phyloP scores from a whole-genome alignment of 2,113 vertebrate species.

The Zingel zingel region DNA sequence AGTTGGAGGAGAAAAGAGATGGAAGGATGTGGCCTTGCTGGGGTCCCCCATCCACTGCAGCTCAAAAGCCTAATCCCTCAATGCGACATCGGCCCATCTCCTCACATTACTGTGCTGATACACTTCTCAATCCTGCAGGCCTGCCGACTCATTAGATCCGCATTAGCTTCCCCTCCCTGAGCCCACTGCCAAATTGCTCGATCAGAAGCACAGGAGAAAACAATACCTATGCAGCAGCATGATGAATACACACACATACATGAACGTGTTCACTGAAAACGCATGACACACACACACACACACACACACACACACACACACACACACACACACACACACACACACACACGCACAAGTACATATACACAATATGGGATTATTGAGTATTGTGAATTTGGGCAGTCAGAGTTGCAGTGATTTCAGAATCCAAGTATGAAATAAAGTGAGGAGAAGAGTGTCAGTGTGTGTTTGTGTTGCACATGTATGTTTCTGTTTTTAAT shows the following conservation, averaged over 20 bases:
- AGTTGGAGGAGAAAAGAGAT: slow-evolving; percentile 45
- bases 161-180: slow-evolving; percentile 69
- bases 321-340: slow-evolving; percentile 6
- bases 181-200: slow-evolving; percentile 65
- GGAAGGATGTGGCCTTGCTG: slow-evolving; percentile 56
- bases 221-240: slow-evolving; percentile 69
- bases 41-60: slow-evolving; percentile 62
- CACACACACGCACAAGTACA: neutral
- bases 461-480: slow-evolving; percentile 50
- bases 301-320: neutral
- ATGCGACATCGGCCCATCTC: slow-evolving; percentile 65
- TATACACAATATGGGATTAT: slow-evolving; percentile 33
- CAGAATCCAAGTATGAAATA: slow-evolving; percentile 49
- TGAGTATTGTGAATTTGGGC: slow-evolving; percentile 25
- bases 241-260: slow-evolving; percentile 40
- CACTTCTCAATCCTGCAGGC: slow-evolving; percentile 69
- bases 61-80: slow-evolving; percentile 73
- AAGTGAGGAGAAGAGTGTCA: slow-evolving; percentile 17
- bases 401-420: slow-evolving; percentile 42
- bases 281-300: slow-evolving; percentile 13
- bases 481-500: slow-evolving; percentile 62
- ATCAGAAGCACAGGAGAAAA: slow-evolving; percentile 61
- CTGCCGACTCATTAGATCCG: slow-evolving; percentile 75
- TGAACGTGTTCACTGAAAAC: slow-evolving; percentile 32
- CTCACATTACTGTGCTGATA: slow-evolving; percentile 68